Base-by-base conservation (phyloP, 2,888 invertebrate species). In the Mythimna ferrago region DNA sequence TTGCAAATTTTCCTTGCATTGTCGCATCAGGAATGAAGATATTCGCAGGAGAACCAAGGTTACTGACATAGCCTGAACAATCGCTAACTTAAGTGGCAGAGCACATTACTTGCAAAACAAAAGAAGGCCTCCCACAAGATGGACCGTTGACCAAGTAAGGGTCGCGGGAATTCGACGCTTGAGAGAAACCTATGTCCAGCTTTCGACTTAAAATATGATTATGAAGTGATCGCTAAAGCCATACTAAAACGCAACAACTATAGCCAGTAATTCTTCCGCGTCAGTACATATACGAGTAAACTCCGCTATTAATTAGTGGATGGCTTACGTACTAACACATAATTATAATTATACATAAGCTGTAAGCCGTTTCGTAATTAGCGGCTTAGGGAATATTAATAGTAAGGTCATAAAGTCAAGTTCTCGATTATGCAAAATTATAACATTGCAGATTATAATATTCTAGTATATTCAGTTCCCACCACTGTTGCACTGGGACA, bases 311-410 rank as follows among this genome's bases (percentile, higher is more conserved):
- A 54, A 66, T 77, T 77, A 61, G 35, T 54, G 7, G 5, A n/a
- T n/a, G n/a, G 41, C 14, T 44, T 71, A 57, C 41, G 51, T 19
- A 32, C 26, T 56, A 48, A 38, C 44, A 32, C 7, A n/a, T 56
- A 11, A 71, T 56, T 53, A 69, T 11, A 60, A 26, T 60, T 63
- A 58, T 64, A 64, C 62, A 66, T 61, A 41, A 41, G n/a, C 60
- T 60, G 21, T 73, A 66, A 44, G 67, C 68, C 11, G 26, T 38
- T 44, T 35, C 10, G 53, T 63, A 56, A 76, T 76, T 65, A 76
- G 64, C 41, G 32, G 58, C 54, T 64, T 32, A 19, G 38, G 11
- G 41, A 10, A 41, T 38, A 35, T 5, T 58, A 58, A 21, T 38
- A n/a, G 14, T 21, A 41, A 60, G 51, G 38, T 35, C 48, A 44